Evolutionary conservation across 1,140 invertebrate species (phyloP).

Genomic region (Hypothenemus hampei): DNA sequence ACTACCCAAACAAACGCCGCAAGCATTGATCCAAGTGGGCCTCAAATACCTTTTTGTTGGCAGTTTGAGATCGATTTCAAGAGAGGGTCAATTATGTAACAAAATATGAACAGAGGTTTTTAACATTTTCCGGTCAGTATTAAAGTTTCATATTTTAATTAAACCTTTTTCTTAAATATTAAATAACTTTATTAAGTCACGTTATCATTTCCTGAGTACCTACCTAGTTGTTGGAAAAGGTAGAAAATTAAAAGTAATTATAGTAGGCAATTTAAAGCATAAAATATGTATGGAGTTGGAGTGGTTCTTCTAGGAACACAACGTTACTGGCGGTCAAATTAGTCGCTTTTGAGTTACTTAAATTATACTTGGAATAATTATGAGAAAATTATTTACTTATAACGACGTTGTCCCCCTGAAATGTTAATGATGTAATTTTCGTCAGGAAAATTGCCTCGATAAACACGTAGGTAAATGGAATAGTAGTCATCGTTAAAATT

Average conservation of each 20-base stretch:
- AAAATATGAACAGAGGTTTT: too few species aligned
- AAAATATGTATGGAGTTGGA: slow-evolving; percentile 5
- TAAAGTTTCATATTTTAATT: too few species aligned
- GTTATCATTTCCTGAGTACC: background rate
- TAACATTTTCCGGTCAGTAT: too few species aligned
- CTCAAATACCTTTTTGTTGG: slow-evolving; percentile 7
- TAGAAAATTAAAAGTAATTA: slow-evolving; percentile 10
- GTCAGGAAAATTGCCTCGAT: slow-evolving; percentile 17
- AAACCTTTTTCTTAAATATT: background rate
- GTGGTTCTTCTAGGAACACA: slow-evolving; percentile 7
- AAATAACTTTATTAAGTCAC: slow-evolving; percentile 12
- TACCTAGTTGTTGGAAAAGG: slow-evolving; percentile 5
- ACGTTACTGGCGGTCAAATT: background rate
- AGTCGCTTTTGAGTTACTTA: slow-evolving; percentile 11
- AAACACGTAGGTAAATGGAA: slow-evolving; percentile 8
- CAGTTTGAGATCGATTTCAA: too few species aligned
- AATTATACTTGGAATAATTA: slow-evolving; percentile 11
- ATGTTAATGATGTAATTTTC: slow-evolving; percentile 17
- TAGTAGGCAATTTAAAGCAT: slow-evolving; percentile 6
- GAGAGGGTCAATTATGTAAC: too few species aligned
- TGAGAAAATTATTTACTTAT: slow-evolving; percentile 15
- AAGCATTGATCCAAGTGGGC: slow-evolving; percentile 2
- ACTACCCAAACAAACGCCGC: slow-evolving; percentile 21
- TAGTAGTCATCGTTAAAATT: background rate
- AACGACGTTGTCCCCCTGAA: slow-evolving; percentile 22